Conservation (phyloP, 2,888 invertebrate genomes). For the Hedychridium roseum region DNA sequence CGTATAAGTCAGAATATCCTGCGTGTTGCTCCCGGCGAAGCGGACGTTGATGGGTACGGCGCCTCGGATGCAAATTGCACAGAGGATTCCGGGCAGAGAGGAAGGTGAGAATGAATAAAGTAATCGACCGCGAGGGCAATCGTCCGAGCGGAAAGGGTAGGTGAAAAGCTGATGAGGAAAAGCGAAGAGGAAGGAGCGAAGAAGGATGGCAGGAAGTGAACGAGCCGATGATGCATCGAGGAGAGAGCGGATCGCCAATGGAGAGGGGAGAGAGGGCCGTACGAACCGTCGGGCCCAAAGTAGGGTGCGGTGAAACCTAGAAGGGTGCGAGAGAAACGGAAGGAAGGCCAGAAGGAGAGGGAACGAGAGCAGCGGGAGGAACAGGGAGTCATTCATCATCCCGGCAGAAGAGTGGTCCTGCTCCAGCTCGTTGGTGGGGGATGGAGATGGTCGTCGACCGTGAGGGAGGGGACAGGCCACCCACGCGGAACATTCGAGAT, state of each 20-base stretch:
- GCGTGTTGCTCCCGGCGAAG: conserved; percentile 21
- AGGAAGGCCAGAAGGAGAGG: conserved; percentile 5
- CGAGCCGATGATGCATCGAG: conserved; percentile 10
- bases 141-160: conserved; percentile 1
- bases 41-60: conserved; percentile 15
- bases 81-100: conserved; percentile 18
- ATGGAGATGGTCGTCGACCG: conserved; percentile 17
- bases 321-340: not conserved
- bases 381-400: conserved; percentile 51
- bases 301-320: too few relatives aligned
- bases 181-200: conserved; percentile 20
- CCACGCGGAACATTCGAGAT: conserved; percentile 54
- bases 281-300: too few relatives aligned
- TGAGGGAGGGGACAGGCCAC: conserved; percentile 46
- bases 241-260: conserved; percentile 19
- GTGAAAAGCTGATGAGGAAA: conserved; percentile 25
- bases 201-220: conserved; percentile 9
- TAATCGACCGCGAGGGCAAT: too few relatives aligned
- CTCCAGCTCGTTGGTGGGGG: conserved; percentile 23
- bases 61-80: conserved; percentile 25
- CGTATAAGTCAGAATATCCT: not conserved
- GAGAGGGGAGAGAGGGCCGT: too few relatives aligned
- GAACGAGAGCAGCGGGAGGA: conserved; percentile 22
- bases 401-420: conserved; percentile 34
- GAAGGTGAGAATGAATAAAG: conserved; percentile 21